These are phyloP conservation scores for Phyllotreta striolata DNA, from an alignment of 2,888 invertebrate genomes.

Conservation along the genomic window DNA sequence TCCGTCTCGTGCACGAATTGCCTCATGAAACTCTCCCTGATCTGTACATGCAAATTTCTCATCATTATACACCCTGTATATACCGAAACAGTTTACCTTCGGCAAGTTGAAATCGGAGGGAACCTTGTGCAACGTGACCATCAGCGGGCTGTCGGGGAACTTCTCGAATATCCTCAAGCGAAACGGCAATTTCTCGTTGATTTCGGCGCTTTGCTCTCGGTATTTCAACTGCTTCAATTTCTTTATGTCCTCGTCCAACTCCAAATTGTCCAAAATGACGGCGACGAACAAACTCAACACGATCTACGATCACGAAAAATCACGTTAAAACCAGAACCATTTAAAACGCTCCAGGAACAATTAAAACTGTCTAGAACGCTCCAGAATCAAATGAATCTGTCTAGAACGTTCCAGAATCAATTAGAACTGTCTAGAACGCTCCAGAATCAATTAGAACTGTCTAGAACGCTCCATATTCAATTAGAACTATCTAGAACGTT, in stretches of 20 bases:
- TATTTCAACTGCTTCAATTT: slow-evolving; percentile 97
- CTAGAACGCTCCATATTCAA: too few relatives aligned
- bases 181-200: slow-evolving; percentile 96
- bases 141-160: slow-evolving; percentile 98
- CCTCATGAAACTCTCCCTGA: slow-evolving; percentile 98
- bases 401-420: too few relatives aligned
- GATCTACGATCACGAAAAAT: slow-evolving; percentile 87
- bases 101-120: slow-evolving; percentile 91
- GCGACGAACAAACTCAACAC: slow-evolving; percentile 99
- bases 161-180: slow-evolving; percentile 95
- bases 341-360: too few relatives aligned
- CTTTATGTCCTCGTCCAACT: slow-evolving; percentile 98
- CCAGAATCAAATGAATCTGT: too few relatives aligned
- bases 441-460: too few relatives aligned
- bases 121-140: slow-evolving; percentile 94
- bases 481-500: too few relatives aligned
- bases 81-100: slow-evolving; percentile 73
- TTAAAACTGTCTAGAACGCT: too few relatives aligned
- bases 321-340: too few relatives aligned
- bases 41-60: too few relatives aligned
- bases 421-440: too few relatives aligned
- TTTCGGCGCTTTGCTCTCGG: slow-evolving; percentile 97
- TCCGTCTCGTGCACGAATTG: slow-evolving; percentile 93
- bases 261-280: slow-evolving; percentile 98
- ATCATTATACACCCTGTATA: too few relatives aligned